These are phyloP conservation scores for Gracilinanus agilis DNA, from an alignment of 2,113 vertebrate species.

Conservation along the genomic window DNA sequence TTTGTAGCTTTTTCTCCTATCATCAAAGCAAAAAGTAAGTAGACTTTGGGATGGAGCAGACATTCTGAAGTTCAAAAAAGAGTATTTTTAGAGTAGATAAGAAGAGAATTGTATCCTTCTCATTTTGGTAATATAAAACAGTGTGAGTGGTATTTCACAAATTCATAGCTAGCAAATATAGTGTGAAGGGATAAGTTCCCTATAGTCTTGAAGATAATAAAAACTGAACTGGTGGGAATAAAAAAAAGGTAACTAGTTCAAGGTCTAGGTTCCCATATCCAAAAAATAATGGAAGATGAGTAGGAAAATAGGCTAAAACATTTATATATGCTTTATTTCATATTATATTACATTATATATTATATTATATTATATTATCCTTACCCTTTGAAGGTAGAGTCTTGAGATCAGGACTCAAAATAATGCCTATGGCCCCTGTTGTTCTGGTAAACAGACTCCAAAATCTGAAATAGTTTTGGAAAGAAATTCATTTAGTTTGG, in stretches of 20 bases:
- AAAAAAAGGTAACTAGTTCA: neutral
- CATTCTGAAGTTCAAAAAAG: neutral
- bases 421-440: neutral
- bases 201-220: neutral
- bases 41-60: neutral
- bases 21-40: neutral
- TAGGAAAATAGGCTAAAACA: neutral
- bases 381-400: neutral
- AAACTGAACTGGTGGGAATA: neutral
- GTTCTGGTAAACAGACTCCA: neutral
- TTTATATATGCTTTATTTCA: too few relatives aligned
- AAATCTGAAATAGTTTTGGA: neutral
- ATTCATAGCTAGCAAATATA: neutral
- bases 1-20: neutral
- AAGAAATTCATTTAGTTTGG: neutral
- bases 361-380: too few relatives aligned
- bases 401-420: neutral
- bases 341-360: too few relatives aligned
- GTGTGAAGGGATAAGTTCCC: neutral
- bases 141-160: neutral
- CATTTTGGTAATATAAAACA: neutral
- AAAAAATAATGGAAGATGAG: neutral
- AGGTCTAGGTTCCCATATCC: neutral
- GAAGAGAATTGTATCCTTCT: neutral
- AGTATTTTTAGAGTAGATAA: neutral